Evolutionary conservation across 2,888 invertebrate species (phyloP).

Genomic region (Tetanocera ferruginea): DNA sequence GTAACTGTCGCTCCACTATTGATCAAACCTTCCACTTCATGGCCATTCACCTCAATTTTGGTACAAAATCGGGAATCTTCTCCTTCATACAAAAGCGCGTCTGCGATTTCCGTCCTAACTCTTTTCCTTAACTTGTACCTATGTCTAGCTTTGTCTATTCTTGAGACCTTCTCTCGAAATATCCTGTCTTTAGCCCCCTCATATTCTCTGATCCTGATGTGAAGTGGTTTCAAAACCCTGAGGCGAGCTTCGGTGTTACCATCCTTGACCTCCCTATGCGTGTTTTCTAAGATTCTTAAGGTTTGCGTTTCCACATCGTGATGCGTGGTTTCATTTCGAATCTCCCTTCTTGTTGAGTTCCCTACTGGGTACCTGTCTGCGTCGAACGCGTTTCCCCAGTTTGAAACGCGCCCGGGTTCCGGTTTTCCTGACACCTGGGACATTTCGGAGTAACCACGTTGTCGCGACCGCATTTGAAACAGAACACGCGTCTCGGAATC

Average conservation of each 20-base stretch:
- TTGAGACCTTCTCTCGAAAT: neutral
- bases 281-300: neutral
- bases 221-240: no score
- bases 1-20: constrained; percentile 28
- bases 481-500: neutral
- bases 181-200: neutral
- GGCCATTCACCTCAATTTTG: neutral
- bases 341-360: no score
- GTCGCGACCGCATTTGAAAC: neutral
- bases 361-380: neutral
- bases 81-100: neutral
- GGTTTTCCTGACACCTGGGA: neutral
- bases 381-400: neutral
- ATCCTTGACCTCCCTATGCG: no score
- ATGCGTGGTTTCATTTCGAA: no score
- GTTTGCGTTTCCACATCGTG: no score
- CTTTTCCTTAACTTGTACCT: neutral
- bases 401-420: neutral
- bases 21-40: constrained; percentile 7
- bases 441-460: neutral
- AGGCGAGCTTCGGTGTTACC: no score
- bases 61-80: constrained; percentile 12
- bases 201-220: neutral
- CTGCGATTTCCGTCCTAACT: neutral
- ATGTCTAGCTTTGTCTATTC: neutral